Evolutionary conservation across 2,113 vertebrate species (phyloP).

Genomic region (Stegastes partitus): DNA sequence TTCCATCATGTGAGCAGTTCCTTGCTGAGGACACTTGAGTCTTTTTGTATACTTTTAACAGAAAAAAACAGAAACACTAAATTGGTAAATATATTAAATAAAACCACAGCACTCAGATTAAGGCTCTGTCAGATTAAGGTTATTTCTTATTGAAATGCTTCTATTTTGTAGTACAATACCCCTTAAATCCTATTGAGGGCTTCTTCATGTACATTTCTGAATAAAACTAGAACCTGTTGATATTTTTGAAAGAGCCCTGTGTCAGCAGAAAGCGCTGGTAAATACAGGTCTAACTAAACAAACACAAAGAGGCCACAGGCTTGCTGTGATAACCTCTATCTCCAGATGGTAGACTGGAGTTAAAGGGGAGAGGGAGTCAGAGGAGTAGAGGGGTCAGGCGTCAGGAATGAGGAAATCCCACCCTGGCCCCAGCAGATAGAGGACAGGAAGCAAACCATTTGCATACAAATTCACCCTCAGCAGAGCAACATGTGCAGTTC

Average conservation of each 20-base stretch:
- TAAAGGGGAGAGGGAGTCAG: constrained; percentile 56
- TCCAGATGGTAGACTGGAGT: constrained; percentile 68
- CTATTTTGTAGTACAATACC: too few species aligned
- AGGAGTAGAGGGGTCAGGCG: constrained; percentile 57
- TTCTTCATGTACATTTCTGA: too few species aligned
- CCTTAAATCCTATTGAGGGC: too few species aligned
- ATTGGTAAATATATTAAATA: too few species aligned
- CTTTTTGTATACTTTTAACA: too few species aligned
- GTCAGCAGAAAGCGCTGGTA: constrained; percentile 32
- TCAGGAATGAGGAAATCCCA: constrained; percentile 82
- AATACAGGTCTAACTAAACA: constrained; percentile 40
- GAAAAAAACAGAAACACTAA: too few species aligned
- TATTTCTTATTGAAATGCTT: too few species aligned
- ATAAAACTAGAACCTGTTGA: constrained; percentile 27
- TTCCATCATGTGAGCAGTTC: too few species aligned
- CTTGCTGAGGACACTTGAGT: too few species aligned
- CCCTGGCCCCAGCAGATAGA: constrained; percentile 67
- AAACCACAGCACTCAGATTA: too few species aligned
- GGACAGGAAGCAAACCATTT: constrained; percentile 73
- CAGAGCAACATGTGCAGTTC: constrained; percentile 44
- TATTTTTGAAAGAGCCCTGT: constrained; percentile 5
- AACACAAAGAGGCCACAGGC: constrained; percentile 38
- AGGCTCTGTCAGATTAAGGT: too few species aligned
- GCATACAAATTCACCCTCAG: constrained; percentile 67
- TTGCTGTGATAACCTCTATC: constrained; percentile 59